phyloP scores from a whole-genome alignment of 2,797 vertebrate genomes.

The Jordanella pulchra region DNA sequence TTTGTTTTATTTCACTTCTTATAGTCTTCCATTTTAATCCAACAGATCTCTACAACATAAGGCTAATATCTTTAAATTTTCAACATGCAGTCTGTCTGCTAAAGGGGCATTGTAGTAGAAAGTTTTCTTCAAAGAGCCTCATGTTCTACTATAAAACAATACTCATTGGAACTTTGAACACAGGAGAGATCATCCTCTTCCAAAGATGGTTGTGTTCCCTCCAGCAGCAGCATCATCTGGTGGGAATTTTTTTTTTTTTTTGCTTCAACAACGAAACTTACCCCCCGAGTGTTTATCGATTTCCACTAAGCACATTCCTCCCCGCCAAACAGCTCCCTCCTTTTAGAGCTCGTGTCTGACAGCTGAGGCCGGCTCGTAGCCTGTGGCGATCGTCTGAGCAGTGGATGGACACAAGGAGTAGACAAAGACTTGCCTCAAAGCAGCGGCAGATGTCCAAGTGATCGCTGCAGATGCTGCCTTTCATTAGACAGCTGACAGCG shows the following conservation, averaged over 20 bases:
- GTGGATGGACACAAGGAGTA: constrained; percentile 41
- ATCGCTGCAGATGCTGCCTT: constrained; percentile 54
- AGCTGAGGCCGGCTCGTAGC: constrained; percentile 66
- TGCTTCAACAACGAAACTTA: constrained; percentile 26
- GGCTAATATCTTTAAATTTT: background rate
- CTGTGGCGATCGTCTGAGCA: constrained; percentile 62
- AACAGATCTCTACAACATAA: background rate
- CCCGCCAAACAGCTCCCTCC: constrained; percentile 37
- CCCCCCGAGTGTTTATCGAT: constrained; percentile 54
- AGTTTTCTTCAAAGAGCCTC: constrained; percentile 2
- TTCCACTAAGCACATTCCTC: constrained; percentile 46
- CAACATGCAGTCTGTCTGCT: background rate
- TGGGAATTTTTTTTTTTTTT: constrained; percentile 11
- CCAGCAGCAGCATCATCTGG: constrained; percentile 54
- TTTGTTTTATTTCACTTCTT: background rate
- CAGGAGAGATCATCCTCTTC: constrained; percentile 20
- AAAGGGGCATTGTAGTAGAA: constrained; percentile 3
- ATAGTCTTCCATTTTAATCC: background rate
- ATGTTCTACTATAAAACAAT: background rate
- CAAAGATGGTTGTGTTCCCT: constrained; percentile 21
- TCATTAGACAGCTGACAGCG: constrained; percentile 45
- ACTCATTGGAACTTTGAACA: background rate
- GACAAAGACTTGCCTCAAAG: constrained; percentile 61
- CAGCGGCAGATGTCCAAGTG: constrained; percentile 67
- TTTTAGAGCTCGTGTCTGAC: constrained; percentile 49